phyloP scores from a whole-genome alignment of 1,140 invertebrate species.

The Pentalonia nigronervosa region DNA sequence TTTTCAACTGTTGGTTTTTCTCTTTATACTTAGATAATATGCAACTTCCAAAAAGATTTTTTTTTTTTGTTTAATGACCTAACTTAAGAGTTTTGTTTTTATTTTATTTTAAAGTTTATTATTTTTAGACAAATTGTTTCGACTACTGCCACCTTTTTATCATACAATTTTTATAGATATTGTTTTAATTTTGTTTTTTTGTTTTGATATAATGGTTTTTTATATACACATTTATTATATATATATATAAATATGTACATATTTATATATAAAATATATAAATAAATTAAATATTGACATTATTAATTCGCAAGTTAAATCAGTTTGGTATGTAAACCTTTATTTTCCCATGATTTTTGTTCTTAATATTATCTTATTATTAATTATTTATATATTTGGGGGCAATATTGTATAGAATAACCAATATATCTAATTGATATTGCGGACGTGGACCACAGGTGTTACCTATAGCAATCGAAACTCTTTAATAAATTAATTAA shows the following conservation, averaged over 20 bases:
- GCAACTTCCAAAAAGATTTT: slow-evolving; percentile 37
- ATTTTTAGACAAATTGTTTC: slow-evolving; percentile 57
- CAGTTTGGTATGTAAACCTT: slow-evolving; percentile 33
- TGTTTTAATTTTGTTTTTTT: slow-evolving; percentile 54
- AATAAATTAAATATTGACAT: slow-evolving; percentile 46
- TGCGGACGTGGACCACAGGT: slow-evolving; percentile 57
- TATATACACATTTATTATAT: slow-evolving; percentile 38
- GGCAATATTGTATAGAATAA: slow-evolving; percentile 54
- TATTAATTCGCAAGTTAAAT: slow-evolving; percentile 38
- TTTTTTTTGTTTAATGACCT: slow-evolving; percentile 41
- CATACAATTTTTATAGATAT: slow-evolving; percentile 55
- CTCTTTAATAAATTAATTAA: slow-evolving; percentile 43
- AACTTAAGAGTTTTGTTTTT: slow-evolving; percentile 56
- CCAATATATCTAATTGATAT: slow-evolving; percentile 46
- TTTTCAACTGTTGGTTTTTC: slow-evolving; percentile 48
- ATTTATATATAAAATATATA: neutral
- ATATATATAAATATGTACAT: slow-evolving; percentile 30
- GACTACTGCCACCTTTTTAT: slow-evolving; percentile 58
- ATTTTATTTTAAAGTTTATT: slow-evolving; percentile 58
- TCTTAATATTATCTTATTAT: slow-evolving; percentile 45
- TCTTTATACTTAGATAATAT: slow-evolving; percentile 51
- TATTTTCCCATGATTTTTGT: slow-evolving; percentile 43
- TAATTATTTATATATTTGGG: slow-evolving; percentile 54
- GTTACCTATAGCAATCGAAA: slow-evolving; percentile 58
- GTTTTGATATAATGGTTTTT: slow-evolving; percentile 32